phyloP scores from a whole-genome alignment of 2,113 vertebrate genomes.

The Platichthys flesus region DNA sequence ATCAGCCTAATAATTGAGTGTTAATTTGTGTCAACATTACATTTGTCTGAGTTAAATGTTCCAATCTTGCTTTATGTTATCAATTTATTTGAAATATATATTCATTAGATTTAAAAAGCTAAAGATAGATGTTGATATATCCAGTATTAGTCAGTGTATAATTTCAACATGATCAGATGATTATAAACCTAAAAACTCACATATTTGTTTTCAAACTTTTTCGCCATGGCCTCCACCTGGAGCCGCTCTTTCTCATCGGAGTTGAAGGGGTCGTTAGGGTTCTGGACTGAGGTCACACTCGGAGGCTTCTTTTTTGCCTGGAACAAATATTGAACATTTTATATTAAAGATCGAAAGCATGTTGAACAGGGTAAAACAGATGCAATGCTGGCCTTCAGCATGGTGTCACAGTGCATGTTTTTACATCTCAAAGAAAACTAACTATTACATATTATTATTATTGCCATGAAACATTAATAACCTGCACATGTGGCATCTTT shows the following conservation, averaged over 20 bases:
- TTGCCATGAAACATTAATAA: neutral
- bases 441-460: neutral
- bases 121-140: too few species aligned
- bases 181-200: conserved; percentile 83
- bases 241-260: conserved; percentile 88
- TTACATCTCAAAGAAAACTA: neutral
- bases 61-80: neutral
- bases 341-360: neutral
- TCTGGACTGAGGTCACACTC: conserved; percentile 36
- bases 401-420: too few species aligned
- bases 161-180: neutral
- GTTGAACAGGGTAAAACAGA: neutral
- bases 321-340: conserved; percentile 20
- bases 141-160: neutral
- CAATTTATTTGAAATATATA: neutral
- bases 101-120: neutral
- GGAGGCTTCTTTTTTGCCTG: conserved; percentile 69
- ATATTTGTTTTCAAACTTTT: conserved; percentile 98
- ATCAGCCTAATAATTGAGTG: neutral
- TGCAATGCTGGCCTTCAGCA: neutral
- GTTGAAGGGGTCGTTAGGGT: conserved; percentile 86
- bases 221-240: conserved; percentile 91
- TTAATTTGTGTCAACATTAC: neutral
- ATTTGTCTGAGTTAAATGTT: neutral
- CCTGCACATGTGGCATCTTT: too few species aligned